Percentiles rank a stretch among this genome's conserved stretches.
phyloP scores from a whole-genome alignment of 2,888 invertebrate species.

The Chrysolina oricalcia region DNA sequence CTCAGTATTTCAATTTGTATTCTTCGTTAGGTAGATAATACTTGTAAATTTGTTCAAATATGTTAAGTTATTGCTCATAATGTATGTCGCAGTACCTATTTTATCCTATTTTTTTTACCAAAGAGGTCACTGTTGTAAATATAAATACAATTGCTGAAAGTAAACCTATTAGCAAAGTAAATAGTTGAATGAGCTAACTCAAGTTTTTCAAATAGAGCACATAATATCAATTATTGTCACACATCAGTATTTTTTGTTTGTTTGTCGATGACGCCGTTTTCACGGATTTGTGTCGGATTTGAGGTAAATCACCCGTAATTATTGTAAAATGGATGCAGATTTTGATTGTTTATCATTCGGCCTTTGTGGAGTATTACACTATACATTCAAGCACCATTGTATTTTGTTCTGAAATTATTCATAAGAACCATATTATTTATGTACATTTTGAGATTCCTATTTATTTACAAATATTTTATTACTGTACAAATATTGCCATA shows the following conservation, averaged over 20 bases:
- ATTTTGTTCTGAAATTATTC: slow-evolving; percentile 46
- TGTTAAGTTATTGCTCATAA: slow-evolving; percentile 67
- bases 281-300: slow-evolving; percentile 17
- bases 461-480: slow-evolving; percentile 64
- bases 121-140: slow-evolving; percentile 69
- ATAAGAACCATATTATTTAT: slow-evolving; percentile 51
- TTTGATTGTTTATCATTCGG: slow-evolving; percentile 7
- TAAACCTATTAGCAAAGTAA: slow-evolving; percentile 56
- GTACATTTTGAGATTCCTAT: slow-evolving; percentile 64
- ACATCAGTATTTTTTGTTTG: slow-evolving; percentile 64
- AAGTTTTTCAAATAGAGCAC: slow-evolving; percentile 67
- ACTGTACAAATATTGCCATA: slow-evolving; percentile 69
- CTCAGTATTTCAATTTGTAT: slow-evolving; percentile 55
- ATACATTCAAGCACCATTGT: slow-evolving; percentile 46
- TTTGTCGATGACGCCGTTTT: slow-evolving; percentile 29
- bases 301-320: slow-evolving; percentile 1
- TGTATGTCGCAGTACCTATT: slow-evolving; percentile 65
- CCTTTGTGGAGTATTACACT: slow-evolving; percentile 25
- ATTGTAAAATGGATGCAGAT: slow-evolving; percentile 10
- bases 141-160: slow-evolving; percentile 59
- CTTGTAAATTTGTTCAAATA: slow-evolving; percentile 62
- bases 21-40: slow-evolving; percentile 53
- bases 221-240: slow-evolving; percentile 64
- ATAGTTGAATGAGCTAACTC: slow-evolving; percentile 61
- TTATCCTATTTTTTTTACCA: slow-evolving; percentile 68